Base-by-base conservation (phyloP, 2,888 invertebrate species). In the Ceramica pisi region DNA sequence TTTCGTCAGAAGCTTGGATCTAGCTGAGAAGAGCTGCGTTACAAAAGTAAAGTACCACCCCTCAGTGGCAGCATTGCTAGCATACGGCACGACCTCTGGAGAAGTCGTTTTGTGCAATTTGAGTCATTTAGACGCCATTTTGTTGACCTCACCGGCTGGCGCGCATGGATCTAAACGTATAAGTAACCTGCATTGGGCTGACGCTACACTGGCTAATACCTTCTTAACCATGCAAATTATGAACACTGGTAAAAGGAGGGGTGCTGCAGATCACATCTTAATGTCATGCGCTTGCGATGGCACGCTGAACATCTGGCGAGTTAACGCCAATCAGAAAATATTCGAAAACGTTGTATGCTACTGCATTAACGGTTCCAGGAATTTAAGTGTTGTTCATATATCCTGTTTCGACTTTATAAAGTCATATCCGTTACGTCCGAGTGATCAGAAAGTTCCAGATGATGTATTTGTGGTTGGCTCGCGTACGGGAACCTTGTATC, bases 391-490 rank as follows among this genome's bases (percentile, higher is more conserved):
- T 0, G 91, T 95, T 0, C 35, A 92, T 86, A 8, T 71, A 21
- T 31, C 71, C 6, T 94, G 95, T 76, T 94, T 95, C 48, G 95
- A 95, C 66, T 95, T 94, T 62, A 90, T 92, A 0, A 94, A 91
- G 74, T 85, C 86, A 0, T 91, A 81, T 53, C 93, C 94, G 0
- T 70, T 94, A 0, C 83, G 92, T 0, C 90, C 93, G 0, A 85
- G 88, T 19, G 91, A 92, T 0, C 90, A 94, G 55, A 92, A 90
- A 26, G 83, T 88, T 0, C 83, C 91, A 0, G 91, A 91, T 10
- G 93, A 94, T 23, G 77, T 94, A 0, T 95, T 95, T 50, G 93
- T 94, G 0, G 94, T 94, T 0, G 95, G 95, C 0, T 86, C 93
- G 0, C 92, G 89, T 14, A 87, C 89, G 9, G 95, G 95, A 0